phyloP scores from a whole-genome alignment of 2,113 vertebrate genomes.

The Oceanodroma tethys region DNA sequence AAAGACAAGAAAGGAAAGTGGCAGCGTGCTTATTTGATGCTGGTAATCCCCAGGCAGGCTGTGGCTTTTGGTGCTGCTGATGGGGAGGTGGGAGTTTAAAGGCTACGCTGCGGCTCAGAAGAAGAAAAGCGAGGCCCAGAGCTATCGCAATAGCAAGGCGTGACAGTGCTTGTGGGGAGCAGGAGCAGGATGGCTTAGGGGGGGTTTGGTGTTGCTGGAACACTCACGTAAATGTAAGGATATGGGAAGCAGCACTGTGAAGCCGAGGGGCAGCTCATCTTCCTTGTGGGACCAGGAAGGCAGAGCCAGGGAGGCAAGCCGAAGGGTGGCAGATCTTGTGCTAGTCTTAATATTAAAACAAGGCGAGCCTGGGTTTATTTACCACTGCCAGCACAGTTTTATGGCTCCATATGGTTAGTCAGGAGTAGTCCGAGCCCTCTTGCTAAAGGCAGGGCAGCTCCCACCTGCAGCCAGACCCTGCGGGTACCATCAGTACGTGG shows the following conservation, averaged over 20 bases:
- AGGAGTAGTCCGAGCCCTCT: neutral
- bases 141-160: fast-evolving
- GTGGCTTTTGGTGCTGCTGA: neutral
- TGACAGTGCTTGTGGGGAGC: neutral
- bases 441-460: neutral
- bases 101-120: neutral
- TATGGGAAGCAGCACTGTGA: neutral
- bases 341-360: neutral
- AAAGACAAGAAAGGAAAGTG: neutral
- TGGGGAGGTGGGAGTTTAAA: neutral
- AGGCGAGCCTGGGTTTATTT: neutral
- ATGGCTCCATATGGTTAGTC: fast-evolving
- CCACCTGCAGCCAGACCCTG: neutral
- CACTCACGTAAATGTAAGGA: neutral
- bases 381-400: neutral
- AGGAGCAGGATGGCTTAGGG: neutral
- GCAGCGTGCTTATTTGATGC: neutral
- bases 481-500: neutral
- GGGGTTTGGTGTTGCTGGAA: neutral
- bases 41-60: neutral
- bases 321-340: neutral
- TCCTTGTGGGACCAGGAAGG: neutral
- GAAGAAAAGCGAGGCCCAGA: fast-evolving
- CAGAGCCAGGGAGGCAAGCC: neutral
- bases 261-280: fast-evolving